Base-by-base conservation (phyloP, 2,888 invertebrate genomes). In the Acrobeloides nanus region DNA sequence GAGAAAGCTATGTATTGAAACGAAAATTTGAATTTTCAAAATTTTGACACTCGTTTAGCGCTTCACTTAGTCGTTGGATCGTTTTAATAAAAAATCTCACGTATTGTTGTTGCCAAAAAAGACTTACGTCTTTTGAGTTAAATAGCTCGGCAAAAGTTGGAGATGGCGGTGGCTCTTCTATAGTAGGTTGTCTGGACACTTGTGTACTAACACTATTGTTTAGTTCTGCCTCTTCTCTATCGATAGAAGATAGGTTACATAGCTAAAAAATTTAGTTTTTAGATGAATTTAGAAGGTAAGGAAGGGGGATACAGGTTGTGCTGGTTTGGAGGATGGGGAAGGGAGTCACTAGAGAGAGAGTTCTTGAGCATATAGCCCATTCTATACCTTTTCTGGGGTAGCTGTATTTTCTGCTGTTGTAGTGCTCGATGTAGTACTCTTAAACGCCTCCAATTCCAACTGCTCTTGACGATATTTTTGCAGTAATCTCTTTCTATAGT, bases 401-500 rank as follows among this genome's bases (percentile, higher is more conserved):
- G n/a, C n/a, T n/a, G n/a, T n/a, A n/a, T n/a, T n/a, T n/a, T n/a
- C n/a, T n/a, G n/a, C n/a, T n/a, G n/a, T n/a, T n/a, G n/a, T 21
- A 10, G 23, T 48, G 17, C 27, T 26, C 7, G 38, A 15, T 15
- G 33, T 53, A 23, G 38, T 44, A 21, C 49, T 37, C 8, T 42
- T 51, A 27, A 54, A 55, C 6, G 55, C 24, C 10, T 42, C 44
- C 12, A 26, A 45, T 7, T 39, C n/a, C 25, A 32, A 44, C 47
- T 67, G 58, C 33, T 71, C 67, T 38, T 54, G 57, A 20, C 56
- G 59, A 43, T 58, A 64, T 46, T 64, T 60, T 23, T 58, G 50
- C 37, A 64, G 47, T 38, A 63, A 47, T 17, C 65, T 49, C 46
- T 64, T 68, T 56, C 65, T 68, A 42, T 59, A 57, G 46, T 62